These are phyloP conservation scores for Hirudinaria manillensis DNA, from an alignment of 2,888 invertebrate species.

Conservation along the genomic window DNA sequence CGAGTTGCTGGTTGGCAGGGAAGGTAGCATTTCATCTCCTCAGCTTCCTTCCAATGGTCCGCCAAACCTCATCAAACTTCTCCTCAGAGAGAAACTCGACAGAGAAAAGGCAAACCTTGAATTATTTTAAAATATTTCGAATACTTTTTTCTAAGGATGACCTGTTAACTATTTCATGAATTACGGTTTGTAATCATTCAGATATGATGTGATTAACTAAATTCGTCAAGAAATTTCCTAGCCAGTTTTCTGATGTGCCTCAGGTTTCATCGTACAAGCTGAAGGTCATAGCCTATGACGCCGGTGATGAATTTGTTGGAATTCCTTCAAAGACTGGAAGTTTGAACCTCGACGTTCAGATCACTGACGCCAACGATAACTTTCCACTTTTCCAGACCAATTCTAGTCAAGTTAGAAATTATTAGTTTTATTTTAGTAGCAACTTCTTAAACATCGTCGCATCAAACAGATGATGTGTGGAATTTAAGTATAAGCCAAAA, in stretches of 20 bases:
- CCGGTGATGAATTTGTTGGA: not conserved
- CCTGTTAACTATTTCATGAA: too few species aligned
- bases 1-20: not conserved
- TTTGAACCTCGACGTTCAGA: not conserved
- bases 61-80: not conserved
- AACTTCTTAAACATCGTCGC: not conserved
- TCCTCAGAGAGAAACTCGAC: slow-evolving; percentile 12
- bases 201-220: too few species aligned
- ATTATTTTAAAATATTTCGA: too few species aligned
- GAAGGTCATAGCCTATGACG: slow-evolving; percentile 25
- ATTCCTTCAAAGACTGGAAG: slow-evolving; percentile 5
- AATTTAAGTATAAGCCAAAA: not conserved
- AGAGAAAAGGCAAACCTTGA: slow-evolving; percentile 5
- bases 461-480: not conserved
- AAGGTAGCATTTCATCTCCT: not conserved
- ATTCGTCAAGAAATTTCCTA: not conserved
- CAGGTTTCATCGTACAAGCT: slow-evolving; percentile 6
- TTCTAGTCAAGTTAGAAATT: not conserved
- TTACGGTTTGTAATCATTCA: too few species aligned
- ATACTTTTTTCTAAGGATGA: too few species aligned
- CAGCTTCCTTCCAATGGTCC: not conserved
- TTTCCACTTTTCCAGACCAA: not conserved
- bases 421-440: not conserved
- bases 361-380: not conserved
- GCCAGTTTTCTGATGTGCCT: not conserved